Base-by-base conservation (phyloP, 2,888 invertebrate species). In the Oscheius sp. region DNA sequence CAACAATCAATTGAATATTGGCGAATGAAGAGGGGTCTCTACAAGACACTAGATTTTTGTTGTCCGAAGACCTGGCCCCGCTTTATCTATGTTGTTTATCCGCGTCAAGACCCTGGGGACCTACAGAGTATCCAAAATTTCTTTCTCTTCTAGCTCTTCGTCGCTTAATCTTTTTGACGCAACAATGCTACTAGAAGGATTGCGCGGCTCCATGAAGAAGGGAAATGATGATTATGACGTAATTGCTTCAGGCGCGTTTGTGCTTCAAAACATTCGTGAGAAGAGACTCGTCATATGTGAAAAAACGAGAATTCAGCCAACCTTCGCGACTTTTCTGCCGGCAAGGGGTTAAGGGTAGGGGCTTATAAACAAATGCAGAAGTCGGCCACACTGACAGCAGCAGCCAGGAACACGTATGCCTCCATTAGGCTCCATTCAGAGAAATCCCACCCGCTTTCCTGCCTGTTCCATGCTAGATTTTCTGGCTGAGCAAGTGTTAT, bases 371-470 rank as follows among this genome's bases (percentile, higher is more conserved):
- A 55, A 55, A 34, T n/a, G 17, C 8, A 20, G 23, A 34, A 55
- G 20, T 17, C 34, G 17, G 52, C 27, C 27, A 20, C n/a, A 34
- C 55, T 55, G 55, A 55, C 33, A 55, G 34, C 34, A 55, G 34
- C 6, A 17, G 55, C 33, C 27, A 61, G 61, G 61, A 61, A 61
- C 61, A 61, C 31, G 45, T 45, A 42, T 23, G 61, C 45, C 55
- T 55, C 55, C 61, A 61, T 61, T 61, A 61, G 61, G 61, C 61
- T 42, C 61, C 45, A 61, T 61, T 61, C 61, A 61, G 20, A 61
- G 42, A 61, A 61, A 61, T 45, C 61, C 42, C 61, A 45, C 42
- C 61, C 55, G 55, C 55, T 55, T 55, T 55, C 55, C 55, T 55
- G 55, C 27, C 42, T 42, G 42, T 42, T 42, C 42, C 42, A 42